These are phyloP conservation scores for Centropus unirufus DNA, from an alignment of 2,113 vertebrate species.

Conservation along the genomic window DNA sequence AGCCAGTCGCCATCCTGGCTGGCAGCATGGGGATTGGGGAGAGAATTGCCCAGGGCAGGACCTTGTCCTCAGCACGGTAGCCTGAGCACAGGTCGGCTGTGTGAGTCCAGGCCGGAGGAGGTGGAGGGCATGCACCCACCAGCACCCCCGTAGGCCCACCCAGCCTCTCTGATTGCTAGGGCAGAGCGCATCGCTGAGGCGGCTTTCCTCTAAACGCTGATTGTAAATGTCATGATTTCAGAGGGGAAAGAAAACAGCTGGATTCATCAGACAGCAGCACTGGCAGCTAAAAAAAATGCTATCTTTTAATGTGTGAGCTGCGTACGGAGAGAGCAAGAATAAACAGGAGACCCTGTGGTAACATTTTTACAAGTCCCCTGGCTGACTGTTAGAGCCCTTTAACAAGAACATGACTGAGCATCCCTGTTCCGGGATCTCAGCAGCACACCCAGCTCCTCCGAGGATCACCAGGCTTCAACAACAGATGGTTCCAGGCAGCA, in stretches of 20 bases:
- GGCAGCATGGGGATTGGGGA: not conserved
- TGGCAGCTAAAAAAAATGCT: slow-evolving; percentile 56
- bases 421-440: not conserved
- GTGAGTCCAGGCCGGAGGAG: not conserved
- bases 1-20: not conserved
- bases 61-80: not conserved
- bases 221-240: slow-evolving; percentile 45
- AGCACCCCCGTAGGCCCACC: not conserved
- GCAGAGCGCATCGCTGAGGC: not conserved
- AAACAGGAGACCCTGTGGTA: slow-evolving; percentile 43
- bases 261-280: slow-evolving; percentile 21
- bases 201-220: not conserved
- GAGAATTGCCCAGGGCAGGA: not conserved
- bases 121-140: not conserved
- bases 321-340: not conserved
- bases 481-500: slow-evolving; percentile 13
- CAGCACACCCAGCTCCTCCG: not conserved
- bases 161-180: not conserved
- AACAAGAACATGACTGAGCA: slow-evolving; percentile 40
- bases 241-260: slow-evolving; percentile 51
- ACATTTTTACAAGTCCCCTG: slow-evolving; percentile 55
- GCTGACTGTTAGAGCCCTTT: slow-evolving; percentile 47
- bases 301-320: slow-evolving; percentile 35
- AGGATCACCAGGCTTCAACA: not conserved
- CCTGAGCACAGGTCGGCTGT: not conserved